Conservation (phyloP, 2,797 vertebrate species). For the Lophius americanus region DNA sequence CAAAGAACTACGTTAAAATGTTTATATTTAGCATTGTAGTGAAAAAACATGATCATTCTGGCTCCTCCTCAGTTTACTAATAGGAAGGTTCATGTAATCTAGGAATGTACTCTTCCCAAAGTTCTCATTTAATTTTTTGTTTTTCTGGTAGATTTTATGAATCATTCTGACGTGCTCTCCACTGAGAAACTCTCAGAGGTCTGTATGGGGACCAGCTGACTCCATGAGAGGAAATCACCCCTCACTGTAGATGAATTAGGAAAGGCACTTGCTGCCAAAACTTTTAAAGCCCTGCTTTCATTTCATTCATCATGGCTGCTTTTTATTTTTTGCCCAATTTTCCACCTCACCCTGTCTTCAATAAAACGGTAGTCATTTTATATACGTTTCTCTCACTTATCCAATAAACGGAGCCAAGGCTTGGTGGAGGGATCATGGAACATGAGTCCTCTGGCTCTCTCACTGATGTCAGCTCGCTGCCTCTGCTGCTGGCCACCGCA, state of each 20-base stretch:
- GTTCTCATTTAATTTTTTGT: conserved; percentile 39
- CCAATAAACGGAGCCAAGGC: conserved; percentile 68
- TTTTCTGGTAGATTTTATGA: conserved; percentile 61
- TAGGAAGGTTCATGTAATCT: conserved; percentile 36
- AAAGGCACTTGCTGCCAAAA: conserved; percentile 69
- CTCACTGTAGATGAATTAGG: conserved; percentile 68
- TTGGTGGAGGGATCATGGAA: conserved; percentile 66
- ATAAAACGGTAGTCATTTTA: conserved; percentile 75
- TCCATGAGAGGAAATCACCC: conserved; percentile 69
- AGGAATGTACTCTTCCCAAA: conserved; percentile 27
- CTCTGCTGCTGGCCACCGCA: conserved; percentile 73
- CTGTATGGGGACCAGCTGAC: conserved; percentile 72
- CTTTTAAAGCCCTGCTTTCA: conserved; percentile 66
- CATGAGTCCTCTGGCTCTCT: conserved; percentile 66
- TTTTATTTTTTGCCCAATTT: conserved; percentile 23
- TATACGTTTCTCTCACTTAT: conserved; percentile 73
- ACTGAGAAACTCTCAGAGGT: conserved; percentile 33
- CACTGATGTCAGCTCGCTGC: conserved; percentile 75
- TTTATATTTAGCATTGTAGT: conserved; percentile 32
- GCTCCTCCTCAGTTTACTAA: conserved; percentile 43
- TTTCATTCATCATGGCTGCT: conserved; percentile 63
- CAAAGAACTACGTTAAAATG: conserved; percentile 68
- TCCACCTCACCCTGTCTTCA: conserved; percentile 58
- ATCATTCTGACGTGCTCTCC: conserved; percentile 32
- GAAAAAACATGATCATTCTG: conserved; percentile 36